Conservation (phyloP, 1,140 invertebrate species). For the Hermetia illucens region DNA sequence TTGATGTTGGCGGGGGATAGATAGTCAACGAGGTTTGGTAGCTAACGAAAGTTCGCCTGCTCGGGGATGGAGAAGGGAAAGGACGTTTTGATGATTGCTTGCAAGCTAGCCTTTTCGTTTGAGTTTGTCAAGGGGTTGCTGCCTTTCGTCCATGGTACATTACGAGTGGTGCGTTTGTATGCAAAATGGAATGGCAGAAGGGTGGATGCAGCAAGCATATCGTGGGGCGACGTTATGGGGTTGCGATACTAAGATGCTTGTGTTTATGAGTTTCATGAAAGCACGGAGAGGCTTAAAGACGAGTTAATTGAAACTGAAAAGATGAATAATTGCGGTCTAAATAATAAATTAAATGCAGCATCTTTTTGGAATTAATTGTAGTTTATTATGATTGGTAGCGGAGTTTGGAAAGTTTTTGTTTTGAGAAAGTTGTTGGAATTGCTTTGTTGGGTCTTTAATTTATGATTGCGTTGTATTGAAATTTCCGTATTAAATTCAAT, state of each 20-base stretch:
- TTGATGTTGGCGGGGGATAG: too few species aligned
- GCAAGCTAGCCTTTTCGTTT: background rate
- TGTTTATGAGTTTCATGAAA: background rate
- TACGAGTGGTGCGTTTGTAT: background rate
- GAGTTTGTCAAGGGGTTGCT: too few species aligned
- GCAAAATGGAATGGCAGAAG: background rate
- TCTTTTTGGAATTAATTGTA: background rate
- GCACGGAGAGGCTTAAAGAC: background rate
- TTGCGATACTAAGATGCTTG: background rate
- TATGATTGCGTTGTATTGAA: too few species aligned
- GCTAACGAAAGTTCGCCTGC: background rate
- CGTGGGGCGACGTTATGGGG: background rate
- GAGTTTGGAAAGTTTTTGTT: too few species aligned
- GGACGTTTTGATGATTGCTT: background rate
- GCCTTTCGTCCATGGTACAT: too few species aligned
- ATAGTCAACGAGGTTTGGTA: too few species aligned
- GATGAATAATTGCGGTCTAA: conserved; percentile 2
- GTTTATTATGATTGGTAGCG: too few species aligned
- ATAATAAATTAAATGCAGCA: conserved; percentile 3
- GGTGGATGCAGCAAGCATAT: background rate
- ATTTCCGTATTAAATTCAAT: too few species aligned
- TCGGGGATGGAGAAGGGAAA: background rate
- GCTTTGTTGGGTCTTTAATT: too few species aligned
- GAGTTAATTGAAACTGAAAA: conserved; percentile 4
- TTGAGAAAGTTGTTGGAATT: too few species aligned